Evolutionary conservation across 1,140 invertebrate genomes (phyloP).

Genomic region (Plectrocnemia conspersa): DNA sequence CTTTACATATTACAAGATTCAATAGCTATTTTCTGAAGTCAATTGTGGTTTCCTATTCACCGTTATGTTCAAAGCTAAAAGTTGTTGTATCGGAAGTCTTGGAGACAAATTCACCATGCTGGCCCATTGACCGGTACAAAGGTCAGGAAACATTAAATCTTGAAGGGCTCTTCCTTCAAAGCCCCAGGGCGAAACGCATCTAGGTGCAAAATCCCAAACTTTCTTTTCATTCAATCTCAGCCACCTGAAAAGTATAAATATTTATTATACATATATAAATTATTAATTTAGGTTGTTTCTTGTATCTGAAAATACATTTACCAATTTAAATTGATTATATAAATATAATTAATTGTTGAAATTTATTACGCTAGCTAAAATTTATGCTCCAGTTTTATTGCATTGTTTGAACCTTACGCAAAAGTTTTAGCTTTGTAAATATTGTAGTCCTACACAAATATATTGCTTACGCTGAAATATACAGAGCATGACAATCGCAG

Average conservation of each 20-base stretch:
- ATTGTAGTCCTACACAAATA: background rate
- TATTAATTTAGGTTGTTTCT: too few species aligned
- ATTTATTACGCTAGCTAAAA: background rate
- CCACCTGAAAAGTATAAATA: slow-evolving; percentile 62
- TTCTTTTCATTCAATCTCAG: slow-evolving; percentile 60
- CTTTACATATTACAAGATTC: background rate
- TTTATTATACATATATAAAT: slow-evolving; percentile 21
- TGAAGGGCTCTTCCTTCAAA: slow-evolving; percentile 64
- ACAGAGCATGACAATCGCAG: slow-evolving; percentile 75
- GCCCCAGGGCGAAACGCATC: slow-evolving; percentile 70
- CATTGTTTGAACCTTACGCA: too few species aligned
- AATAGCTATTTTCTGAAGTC: slow-evolving; percentile 44
- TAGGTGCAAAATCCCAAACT: slow-evolving; percentile 68
- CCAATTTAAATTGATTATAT: slow-evolving; percentile 5
- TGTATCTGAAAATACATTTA: too few species aligned
- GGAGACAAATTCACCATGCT: slow-evolving; percentile 73
- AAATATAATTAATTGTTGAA: slow-evolving; percentile 19
- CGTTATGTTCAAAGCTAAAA: slow-evolving; percentile 47
- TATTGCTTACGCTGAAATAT: slow-evolving; percentile 56
- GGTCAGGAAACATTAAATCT: slow-evolving; percentile 70
- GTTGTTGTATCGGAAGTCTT: slow-evolving; percentile 55
- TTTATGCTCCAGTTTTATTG: too few species aligned
- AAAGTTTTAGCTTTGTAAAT: too few species aligned
- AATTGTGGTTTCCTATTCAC: slow-evolving; percentile 49
- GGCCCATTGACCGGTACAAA: slow-evolving; percentile 80